These are phyloP conservation scores for Holothuria scabra DNA, from an alignment of 53 echinoderm and acorn worm species.

Conservation along the genomic window DNA sequence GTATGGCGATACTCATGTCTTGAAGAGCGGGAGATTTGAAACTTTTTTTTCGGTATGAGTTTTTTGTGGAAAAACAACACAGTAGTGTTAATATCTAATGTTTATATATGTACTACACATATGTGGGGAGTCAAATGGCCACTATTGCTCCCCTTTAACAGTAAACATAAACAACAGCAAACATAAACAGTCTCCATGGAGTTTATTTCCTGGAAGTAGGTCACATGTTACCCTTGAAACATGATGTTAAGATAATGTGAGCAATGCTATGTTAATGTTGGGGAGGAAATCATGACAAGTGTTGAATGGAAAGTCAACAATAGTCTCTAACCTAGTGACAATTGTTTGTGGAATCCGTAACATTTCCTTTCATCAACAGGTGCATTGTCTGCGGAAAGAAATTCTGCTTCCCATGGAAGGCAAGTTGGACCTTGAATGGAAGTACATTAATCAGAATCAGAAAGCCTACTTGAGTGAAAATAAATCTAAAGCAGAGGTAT, in stretches of 20 bases:
- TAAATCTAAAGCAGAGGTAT: conserved; percentile 92
- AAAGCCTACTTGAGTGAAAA: conserved; percentile 89
- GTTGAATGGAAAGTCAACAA: background rate
- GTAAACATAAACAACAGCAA: too few relatives aligned
- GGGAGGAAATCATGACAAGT: background rate
- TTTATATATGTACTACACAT: too few relatives aligned
- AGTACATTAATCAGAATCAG: conserved; percentile 74
- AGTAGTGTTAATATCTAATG: too few relatives aligned
- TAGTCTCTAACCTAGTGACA: background rate
- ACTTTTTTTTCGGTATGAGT: too few relatives aligned
- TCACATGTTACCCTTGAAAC: too few relatives aligned
- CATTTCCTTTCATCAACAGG: conserved; percentile 61
- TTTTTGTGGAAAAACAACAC: too few relatives aligned
- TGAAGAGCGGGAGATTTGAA: too few relatives aligned
- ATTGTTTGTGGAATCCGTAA: background rate
- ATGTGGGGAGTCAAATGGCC: too few relatives aligned
- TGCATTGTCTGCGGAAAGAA: conserved; percentile 89
- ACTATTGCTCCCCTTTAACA: too few relatives aligned
- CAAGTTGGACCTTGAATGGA: conserved; percentile 80
- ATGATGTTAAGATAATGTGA: background rate
- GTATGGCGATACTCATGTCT: too few relatives aligned
- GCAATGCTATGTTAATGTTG: background rate
- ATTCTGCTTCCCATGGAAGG: conserved; percentile 84
- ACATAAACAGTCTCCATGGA: too few relatives aligned
- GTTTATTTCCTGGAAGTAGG: too few relatives aligned